Evolutionary conservation across 2,113 vertebrate genomes (phyloP), one percentile per base, ranked within the genome.

Genomic region (Odocoileus virginianus): DNA sequence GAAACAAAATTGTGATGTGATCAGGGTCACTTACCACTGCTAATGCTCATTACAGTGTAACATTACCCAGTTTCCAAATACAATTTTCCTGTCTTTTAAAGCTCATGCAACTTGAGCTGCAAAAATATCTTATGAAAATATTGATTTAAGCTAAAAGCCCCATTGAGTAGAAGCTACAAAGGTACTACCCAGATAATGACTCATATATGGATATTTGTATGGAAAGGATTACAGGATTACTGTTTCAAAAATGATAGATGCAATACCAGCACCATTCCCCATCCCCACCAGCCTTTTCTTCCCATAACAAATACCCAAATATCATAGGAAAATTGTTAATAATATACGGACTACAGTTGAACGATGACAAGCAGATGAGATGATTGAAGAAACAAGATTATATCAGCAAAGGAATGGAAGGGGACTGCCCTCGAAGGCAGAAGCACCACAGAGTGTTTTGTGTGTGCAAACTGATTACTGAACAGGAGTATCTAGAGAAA

Each of bases 121-220:
- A 88, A 96, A 96, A 52, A 17, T 30, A 45, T 78, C 40, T 92
- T 83, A 85, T 78, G 67, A 79, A 91, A 92, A 85, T 92, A 43
- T 28, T 78, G 45, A 88, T 52, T 78, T 88, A 96, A 71, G 15
- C 6, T 45, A 58, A 78, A 43, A 57, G 79, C 30, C 5, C 45
- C 27, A n/a, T 25, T 76, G 91, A 61, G 27, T 25, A 92, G 50
- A 91, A 58, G 8, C 13, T 60, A 14, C 30, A 87, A 52, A 64
- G 45, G 3, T 8, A 43, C 16, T 55, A 40, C 3, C 5, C 16
- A 60, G 30, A 55, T 23, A 95, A 79, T 81, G 27, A 94, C 55
- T 87, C 15, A 79, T 50, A 82, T 19, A 14, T 52, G 19, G 7
- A 50, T 74, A 89, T 40, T 7, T 4, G 7, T 58, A 13, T 57